Conservation (phyloP, 2,113 vertebrate species). For the Pleuronectes platessa region DNA sequence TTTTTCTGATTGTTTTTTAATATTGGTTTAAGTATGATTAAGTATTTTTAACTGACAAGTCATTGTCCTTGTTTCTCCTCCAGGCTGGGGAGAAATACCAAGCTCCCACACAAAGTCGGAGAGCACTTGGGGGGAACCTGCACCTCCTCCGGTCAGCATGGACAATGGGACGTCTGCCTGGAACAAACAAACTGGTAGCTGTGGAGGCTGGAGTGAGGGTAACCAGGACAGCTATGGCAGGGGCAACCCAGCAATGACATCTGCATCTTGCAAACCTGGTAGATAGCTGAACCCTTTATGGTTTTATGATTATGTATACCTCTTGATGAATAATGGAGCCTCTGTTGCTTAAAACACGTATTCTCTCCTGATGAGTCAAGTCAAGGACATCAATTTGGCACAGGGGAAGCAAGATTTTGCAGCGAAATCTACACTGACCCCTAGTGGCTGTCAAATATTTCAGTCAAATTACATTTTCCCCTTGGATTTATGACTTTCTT, state of each 20-base stretch:
- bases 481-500: not conserved
- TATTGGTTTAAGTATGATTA: not conserved
- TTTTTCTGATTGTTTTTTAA: not conserved
- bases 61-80: constrained; percentile 30
- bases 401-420: constrained; percentile 6
- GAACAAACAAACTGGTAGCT: constrained; percentile 89
- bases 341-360: not conserved
- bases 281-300: not conserved
- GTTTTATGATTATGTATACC: not conserved
- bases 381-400: constrained; percentile 43
- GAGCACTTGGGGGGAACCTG: constrained; percentile 90
- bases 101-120: constrained; percentile 89
- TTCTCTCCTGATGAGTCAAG: constrained; percentile 26
- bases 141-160: constrained; percentile 85
- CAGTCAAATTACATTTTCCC: not conserved
- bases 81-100: constrained; percentile 93
- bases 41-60: not conserved
- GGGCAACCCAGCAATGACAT: constrained; percentile 84
- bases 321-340: not conserved
- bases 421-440: constrained; percentile 58
- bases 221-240: constrained; percentile 88
- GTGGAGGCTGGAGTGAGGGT: constrained; percentile 89
- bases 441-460: constrained; percentile 52
- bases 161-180: constrained; percentile 96
- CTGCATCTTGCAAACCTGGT: constrained; percentile 97